These are phyloP conservation scores for Pan troglodytes DNA, from an alignment of 2,113 vertebrate species.

Conservation along the genomic window NHGRI_mPanTro3-v2.1_pri NC_072401.2:114806501-114807000, in stretches of 20 bases:
- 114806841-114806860: not conserved
- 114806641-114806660: not conserved
- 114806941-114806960: not conserved
- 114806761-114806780: not conserved
- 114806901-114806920: not conserved
- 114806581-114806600: fast-evolving
- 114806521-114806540: not conserved
- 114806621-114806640: not conserved
- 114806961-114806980: not conserved
- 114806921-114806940: not conserved
- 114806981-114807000: slow-evolving; percentile 11
- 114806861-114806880: not conserved
- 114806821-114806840: not conserved
- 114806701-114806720: not conserved
- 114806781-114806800: not conserved
- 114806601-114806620: not conserved
- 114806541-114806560: too few species aligned
- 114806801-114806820: not conserved
- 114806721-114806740: not conserved
- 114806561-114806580: not conserved
- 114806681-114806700: not conserved
- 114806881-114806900: not conserved
- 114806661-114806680: not conserved
- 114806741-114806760: not conserved
- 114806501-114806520: not conserved